A percentile compares a stretch with the other conserved stretches of the same genome.
These are phyloP conservation scores for Tenualosa ilisha DNA, from an alignment of 2,797 vertebrate genomes.

Conservation along the genomic window DNA sequence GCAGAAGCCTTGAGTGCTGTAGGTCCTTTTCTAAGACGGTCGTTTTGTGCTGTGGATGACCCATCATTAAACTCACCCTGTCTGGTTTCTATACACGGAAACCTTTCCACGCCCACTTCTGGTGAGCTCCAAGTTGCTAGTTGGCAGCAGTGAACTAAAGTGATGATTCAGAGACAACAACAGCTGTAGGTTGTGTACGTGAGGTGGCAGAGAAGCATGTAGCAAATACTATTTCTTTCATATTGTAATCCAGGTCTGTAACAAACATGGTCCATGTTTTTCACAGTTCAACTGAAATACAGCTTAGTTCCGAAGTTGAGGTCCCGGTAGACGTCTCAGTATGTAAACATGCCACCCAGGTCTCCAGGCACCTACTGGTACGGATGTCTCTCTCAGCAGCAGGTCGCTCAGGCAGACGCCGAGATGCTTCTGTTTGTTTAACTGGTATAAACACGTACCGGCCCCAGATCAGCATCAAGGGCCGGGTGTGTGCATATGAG, in stretches of 20 bases:
- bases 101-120: background rate
- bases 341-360: background rate
- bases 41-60: background rate
- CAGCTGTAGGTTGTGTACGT: background rate
- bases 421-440: constrained; percentile 18
- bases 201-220: background rate
- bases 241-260: background rate
- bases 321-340: background rate
- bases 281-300: background rate
- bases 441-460: constrained; percentile 4
- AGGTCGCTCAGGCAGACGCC: background rate
- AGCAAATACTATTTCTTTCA: background rate
- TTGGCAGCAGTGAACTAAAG: background rate
- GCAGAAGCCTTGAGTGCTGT: background rate
- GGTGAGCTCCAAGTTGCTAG: background rate
- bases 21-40: background rate
- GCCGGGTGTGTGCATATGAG: background rate
- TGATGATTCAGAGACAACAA: background rate
- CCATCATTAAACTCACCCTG: background rate
- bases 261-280: background rate
- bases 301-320: background rate
- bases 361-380: background rate
- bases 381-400: background rate
- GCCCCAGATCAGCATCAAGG: background rate
- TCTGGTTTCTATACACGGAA: background rate